A percentile compares a stretch with the other conserved stretches of the same genome.
These are phyloP conservation scores for Apodemia mormo DNA, from an alignment of 2,888 invertebrate species.

Conservation along the genomic window DNA sequence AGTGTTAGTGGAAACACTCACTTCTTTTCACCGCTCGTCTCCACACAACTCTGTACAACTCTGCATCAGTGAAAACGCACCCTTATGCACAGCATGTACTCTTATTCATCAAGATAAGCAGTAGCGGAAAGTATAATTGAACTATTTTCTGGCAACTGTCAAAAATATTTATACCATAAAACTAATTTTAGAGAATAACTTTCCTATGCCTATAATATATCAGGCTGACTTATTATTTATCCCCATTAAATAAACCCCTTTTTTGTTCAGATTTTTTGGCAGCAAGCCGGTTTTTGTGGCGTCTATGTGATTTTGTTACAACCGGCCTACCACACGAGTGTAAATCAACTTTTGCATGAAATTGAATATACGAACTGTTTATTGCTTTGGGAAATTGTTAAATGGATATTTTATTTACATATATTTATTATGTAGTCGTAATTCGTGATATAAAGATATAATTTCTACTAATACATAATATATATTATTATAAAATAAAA, in stretches of 20 bases:
- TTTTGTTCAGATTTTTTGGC: conserved; percentile 63
- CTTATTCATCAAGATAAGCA: too few species aligned
- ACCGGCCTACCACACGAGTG: conserved; percentile 50
- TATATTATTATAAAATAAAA: too few species aligned
- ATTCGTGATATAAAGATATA: neutral
- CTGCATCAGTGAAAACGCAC: too few species aligned
- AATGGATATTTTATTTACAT: neutral
- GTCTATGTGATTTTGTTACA: conserved; percentile 62
- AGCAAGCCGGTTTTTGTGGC: conserved; percentile 58
- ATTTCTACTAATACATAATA: too few species aligned
- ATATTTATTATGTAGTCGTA: neutral
- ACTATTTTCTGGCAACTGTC: too few species aligned
- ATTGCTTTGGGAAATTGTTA: conserved; percentile 53
- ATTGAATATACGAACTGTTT: conserved; percentile 77
- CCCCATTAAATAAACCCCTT: conserved; percentile 70
- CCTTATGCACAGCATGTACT: too few species aligned
- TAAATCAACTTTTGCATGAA: conserved; percentile 79
- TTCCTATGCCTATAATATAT: conserved; percentile 53
- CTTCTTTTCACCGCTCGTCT: too few species aligned
- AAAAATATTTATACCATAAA: too few species aligned
- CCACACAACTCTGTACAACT: too few species aligned
- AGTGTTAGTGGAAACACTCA: too few species aligned
- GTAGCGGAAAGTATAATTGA: too few species aligned
- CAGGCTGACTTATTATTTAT: conserved; percentile 70
- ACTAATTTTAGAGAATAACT: neutral